Evolutionary conservation across 2,113 vertebrate genomes (phyloP), one percentile per base, ranked within the genome.

Genomic region (Manacus vitellinus): DNA sequence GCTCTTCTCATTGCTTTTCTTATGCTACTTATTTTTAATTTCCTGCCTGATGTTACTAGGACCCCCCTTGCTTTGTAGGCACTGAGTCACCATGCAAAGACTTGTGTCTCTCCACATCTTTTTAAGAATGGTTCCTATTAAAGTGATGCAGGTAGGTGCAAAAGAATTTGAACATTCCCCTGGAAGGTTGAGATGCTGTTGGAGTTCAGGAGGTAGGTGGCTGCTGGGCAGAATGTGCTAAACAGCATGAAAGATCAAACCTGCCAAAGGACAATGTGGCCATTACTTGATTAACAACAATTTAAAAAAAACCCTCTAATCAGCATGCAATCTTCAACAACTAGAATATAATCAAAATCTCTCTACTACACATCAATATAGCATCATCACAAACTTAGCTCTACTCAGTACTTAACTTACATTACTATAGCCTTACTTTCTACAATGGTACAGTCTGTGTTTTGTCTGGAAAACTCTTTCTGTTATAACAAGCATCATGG

Each of bases 11-110:
- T 22, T 37, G 16, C 14, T 68, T 17, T 30, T 54, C 47, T 49
- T 35, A 35, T 0, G 27, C 30, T 72, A 23, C 35, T 59, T 67
- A 27, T 20, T 72, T 46, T 67, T 35, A 59, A 61, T 31, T 33
- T 23, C 17, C 14, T 18, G 4, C 11, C 51, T 79, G 61, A 33
- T 61, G 24, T 67, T 67, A 58, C 8, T 14, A 47, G 24, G 41
- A 16, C 7, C 6, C 3, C 7, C 5, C 3, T 1, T 6, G 1
- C 0, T 4, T 25, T 82, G 41, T 13, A 70, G 65, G 44, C 56
- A 25, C 20, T 35, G 43, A 4, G 10, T 58, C 47, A 47, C 33
- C 12, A 4, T 6, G 33, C 27, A 13, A 4, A 41, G 43, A 27
- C 6, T 11, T 9, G 31, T 44, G 37, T 59, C 41, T 8, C 58